Percentiles rank a stretch among this genome's conserved stretches.
Evolutionary conservation across 2,888 invertebrate genomes (phyloP).

Genomic region (Taenaris catops): DNA sequence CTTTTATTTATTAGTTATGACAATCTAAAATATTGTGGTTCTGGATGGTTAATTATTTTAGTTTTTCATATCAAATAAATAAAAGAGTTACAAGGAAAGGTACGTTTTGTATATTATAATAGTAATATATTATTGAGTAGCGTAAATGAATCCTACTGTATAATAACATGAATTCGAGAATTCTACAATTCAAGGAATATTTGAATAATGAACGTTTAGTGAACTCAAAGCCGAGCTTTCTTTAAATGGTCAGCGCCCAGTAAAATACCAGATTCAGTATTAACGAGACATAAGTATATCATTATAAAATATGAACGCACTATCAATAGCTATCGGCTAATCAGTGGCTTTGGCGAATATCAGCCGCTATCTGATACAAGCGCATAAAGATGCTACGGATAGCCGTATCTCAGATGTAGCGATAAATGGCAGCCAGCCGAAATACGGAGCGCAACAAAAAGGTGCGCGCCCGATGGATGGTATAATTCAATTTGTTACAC

Average conservation of each 20-base stretch:
- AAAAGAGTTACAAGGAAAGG: too few species aligned
- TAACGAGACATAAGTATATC: constrained; percentile 31
- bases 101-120: too few species aligned
- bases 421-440: constrained; percentile 72
- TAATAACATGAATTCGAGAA: too few species aligned
- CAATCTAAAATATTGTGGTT: too few species aligned
- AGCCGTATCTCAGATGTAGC: constrained; percentile 69
- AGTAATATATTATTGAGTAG: too few species aligned
- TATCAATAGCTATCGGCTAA: constrained; percentile 53
- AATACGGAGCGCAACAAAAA: constrained; percentile 66
- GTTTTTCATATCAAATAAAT: too few species aligned
- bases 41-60: too few species aligned
- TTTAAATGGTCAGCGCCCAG: constrained; percentile 11
- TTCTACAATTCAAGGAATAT: constrained; percentile 6
- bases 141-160: too few species aligned
- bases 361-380: constrained; percentile 51
- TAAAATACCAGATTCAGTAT: constrained; percentile 17
- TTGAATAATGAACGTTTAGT: constrained; percentile 12
- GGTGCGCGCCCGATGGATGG: constrained; percentile 45
- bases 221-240: constrained; percentile 2
- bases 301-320: constrained; percentile 37
- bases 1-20: too few species aligned
- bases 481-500: constrained; percentile 34
- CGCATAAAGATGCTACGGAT: constrained; percentile 62
- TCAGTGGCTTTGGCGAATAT: constrained; percentile 50